Evolutionary conservation across 2,797 vertebrate species (phyloP).

Genomic region (Brachyrhaphis roseni): DNA sequence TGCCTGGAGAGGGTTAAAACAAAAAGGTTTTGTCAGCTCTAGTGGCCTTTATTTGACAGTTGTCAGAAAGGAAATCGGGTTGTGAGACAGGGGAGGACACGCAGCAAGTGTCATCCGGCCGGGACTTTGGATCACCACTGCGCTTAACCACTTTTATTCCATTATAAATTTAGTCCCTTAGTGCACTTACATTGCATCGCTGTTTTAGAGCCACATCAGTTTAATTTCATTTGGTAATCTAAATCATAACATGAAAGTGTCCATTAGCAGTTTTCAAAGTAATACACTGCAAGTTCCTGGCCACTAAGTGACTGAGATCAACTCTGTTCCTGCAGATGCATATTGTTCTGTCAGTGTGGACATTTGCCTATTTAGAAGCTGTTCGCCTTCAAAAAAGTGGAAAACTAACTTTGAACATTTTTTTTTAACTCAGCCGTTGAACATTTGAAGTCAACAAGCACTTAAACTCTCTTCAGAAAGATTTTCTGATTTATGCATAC

Average conservation of each 20-base stretch:
- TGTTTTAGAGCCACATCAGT: not conserved
- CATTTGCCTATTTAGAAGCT: not conserved
- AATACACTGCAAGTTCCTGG: not conserved
- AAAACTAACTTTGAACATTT: not conserved
- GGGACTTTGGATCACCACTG: no score
- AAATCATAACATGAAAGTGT: not conserved
- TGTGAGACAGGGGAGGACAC: no score
- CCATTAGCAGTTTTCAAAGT: not conserved
- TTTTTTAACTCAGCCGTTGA: constrained; percentile 2
- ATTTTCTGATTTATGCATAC: constrained; percentile 30
- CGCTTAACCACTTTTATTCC: not conserved
- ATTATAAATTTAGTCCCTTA: not conserved
- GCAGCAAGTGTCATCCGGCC: no score
- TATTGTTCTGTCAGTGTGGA: not conserved
- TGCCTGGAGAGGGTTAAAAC: no score
- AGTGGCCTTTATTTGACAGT: no score
- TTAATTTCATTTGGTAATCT: not conserved
- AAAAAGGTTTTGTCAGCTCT: not conserved
- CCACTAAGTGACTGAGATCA: not conserved
- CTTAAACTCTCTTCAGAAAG: constrained; percentile 32
- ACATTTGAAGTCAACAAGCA: constrained; percentile 45
- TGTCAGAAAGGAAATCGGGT: no score
- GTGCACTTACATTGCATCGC: not conserved
- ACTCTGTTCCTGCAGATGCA: not conserved
- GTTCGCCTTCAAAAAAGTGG: not conserved